Conservation (phyloP, 2,113 vertebrate genomes). For the Stigmatopora nigra region DNA sequence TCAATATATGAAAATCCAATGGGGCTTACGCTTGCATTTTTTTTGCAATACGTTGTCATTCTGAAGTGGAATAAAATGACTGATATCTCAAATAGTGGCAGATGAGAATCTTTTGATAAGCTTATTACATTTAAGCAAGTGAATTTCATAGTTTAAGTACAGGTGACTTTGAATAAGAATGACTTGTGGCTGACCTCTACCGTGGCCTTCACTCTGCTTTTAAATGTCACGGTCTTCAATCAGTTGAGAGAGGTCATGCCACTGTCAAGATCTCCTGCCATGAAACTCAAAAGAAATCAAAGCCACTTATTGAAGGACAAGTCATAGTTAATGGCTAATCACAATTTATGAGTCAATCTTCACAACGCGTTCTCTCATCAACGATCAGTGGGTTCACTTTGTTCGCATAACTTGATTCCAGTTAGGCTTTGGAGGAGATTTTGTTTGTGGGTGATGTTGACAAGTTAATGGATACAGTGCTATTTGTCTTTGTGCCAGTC, state of each 20-base stretch:
- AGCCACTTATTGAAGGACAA: constrained; percentile 19
- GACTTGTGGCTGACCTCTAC: constrained; percentile 25
- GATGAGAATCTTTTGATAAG: constrained; percentile 23
- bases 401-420: constrained; percentile 33
- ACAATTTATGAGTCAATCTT: constrained; percentile 12
- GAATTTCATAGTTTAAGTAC: constrained; percentile 44
- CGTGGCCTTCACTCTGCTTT: constrained; percentile 38
- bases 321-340: constrained; percentile 4
- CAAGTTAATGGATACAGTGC: constrained; percentile 44
- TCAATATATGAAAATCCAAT: too few species aligned
- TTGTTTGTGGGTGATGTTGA: constrained; percentile 48
- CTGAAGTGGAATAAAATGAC: background rate
- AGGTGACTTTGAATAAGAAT: constrained; percentile 52
- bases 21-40: background rate
- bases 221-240: constrained; percentile 62
- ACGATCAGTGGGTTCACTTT: constrained; percentile 17
- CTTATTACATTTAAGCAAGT: constrained; percentile 31
- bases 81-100: constrained; percentile 4
- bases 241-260: constrained; percentile 45
- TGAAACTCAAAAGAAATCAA: constrained; percentile 33
- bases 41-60: background rate
- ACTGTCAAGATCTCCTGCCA: constrained; percentile 39
- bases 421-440: constrained; percentile 45
- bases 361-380: constrained; percentile 9
- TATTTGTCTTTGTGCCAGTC: constrained; percentile 35